phyloP scores from a whole-genome alignment of 2,113 vertebrate species.

The Chrysochloris asiatica region DNA sequence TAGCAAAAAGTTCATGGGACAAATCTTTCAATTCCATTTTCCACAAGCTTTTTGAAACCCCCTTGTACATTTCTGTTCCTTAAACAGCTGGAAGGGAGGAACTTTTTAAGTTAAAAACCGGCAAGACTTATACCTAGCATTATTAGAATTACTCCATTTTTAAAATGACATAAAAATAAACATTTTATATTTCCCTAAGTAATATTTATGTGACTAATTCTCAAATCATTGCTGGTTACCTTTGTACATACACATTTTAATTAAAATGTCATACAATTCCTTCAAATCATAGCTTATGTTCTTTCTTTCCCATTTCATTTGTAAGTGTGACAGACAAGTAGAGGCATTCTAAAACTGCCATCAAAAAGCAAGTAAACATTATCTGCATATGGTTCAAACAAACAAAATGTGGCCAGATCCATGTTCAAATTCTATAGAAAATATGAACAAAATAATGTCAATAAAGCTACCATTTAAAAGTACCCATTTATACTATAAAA shows the following conservation, averaged over 20 bases:
- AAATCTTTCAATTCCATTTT: too few species aligned
- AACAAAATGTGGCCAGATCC: not conserved
- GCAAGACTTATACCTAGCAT: constrained; percentile 7
- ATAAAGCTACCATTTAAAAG: constrained; percentile 60
- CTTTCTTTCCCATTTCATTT: constrained; percentile 61
- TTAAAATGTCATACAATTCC: constrained; percentile 53
- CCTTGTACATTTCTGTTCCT: not conserved
- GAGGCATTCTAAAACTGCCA: constrained; percentile 57
- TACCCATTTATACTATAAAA: constrained; percentile 56
- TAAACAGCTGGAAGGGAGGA: constrained; percentile 34
- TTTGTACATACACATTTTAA: constrained; percentile 20
- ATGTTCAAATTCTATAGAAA: constrained; percentile 41
- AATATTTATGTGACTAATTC: constrained; percentile 29
- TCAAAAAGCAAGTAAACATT: constrained; percentile 39
- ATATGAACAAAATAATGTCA: constrained; percentile 48
- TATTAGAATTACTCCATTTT: constrained; percentile 4
- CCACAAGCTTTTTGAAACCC: too few species aligned
- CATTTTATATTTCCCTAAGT: constrained; percentile 37
- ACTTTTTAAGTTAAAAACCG: constrained; percentile 57
- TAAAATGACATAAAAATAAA: constrained; percentile 29
- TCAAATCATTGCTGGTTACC: constrained; percentile 47
- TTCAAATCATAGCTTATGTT: constrained; percentile 54
- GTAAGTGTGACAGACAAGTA: constrained; percentile 44
- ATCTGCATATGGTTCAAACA: constrained; percentile 23
- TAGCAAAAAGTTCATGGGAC: too few species aligned